phyloP scores from a whole-genome alignment of 2,113 vertebrate species.

The Pelecanus crispus region DNA sequence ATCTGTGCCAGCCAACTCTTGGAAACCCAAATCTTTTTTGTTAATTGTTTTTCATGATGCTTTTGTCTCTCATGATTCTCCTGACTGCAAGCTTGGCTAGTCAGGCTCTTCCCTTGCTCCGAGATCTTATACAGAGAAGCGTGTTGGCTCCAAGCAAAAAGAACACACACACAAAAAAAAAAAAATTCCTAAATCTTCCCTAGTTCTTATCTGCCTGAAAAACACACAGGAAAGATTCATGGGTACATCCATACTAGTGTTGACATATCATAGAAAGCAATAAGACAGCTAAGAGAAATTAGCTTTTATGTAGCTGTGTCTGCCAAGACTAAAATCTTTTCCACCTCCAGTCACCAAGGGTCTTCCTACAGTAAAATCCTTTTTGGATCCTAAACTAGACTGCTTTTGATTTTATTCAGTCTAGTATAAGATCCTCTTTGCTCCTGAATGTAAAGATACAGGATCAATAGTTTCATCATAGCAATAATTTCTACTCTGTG shows the following conservation, averaged over 20 bases:
- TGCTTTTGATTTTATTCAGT: slow-evolving; percentile 27
- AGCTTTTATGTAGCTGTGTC: background rate
- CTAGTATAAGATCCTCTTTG: background rate
- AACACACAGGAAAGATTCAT: background rate
- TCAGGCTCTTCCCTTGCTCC: background rate
- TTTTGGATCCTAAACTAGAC: background rate
- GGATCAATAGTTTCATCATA: slow-evolving; percentile 54
- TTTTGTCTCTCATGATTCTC: background rate
- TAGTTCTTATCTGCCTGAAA: background rate
- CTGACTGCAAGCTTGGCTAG: background rate
- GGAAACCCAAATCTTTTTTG: background rate
- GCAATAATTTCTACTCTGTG: slow-evolving; percentile 40
- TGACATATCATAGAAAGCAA: slow-evolving; percentile 37
- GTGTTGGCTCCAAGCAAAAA: background rate
- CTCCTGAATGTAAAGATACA: slow-evolving; percentile 48
- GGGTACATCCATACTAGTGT: background rate
- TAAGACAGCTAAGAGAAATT: slow-evolving; percentile 18
- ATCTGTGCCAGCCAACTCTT: background rate
- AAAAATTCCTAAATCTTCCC: background rate
- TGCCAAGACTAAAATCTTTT: slow-evolving; percentile 46
- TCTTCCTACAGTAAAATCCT: slow-evolving; percentile 19
- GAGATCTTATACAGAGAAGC: background rate
- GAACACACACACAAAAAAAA: background rate
- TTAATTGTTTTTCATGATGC: background rate
- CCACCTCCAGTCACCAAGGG: background rate